Evolutionary conservation across 2,888 invertebrate species (phyloP).

Genomic region (Empis livida): DNA sequence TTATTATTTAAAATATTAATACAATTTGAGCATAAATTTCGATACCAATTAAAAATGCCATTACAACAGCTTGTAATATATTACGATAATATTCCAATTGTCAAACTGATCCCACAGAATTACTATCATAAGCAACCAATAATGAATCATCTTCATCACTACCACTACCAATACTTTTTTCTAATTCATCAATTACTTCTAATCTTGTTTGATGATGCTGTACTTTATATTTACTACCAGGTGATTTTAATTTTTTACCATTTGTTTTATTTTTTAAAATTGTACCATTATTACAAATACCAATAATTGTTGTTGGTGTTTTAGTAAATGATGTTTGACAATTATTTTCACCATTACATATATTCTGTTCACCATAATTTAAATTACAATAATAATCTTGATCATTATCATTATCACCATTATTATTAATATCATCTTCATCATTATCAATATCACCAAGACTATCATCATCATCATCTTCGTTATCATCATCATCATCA

Average conservation of each 20-base stretch:
- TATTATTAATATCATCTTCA: slow-evolving; percentile 16
- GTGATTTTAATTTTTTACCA: neutral
- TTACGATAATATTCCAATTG: slow-evolving; percentile 33
- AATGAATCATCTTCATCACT: slow-evolving; percentile 36
- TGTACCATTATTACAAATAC: neutral
- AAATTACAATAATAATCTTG: slow-evolving; percentile 17
- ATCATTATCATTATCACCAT: slow-evolving; percentile 19
- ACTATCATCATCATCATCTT: slow-evolving; percentile 20
- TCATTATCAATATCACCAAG: slow-evolving; percentile 14
- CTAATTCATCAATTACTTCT: slow-evolving; percentile 33
- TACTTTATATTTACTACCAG: slow-evolving; percentile 9
- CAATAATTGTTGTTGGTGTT: neutral
- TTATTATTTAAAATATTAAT: neutral
- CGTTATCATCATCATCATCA: slow-evolving; percentile 19
- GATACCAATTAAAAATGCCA: slow-evolving; percentile 29
- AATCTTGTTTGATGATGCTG: slow-evolving; percentile 26
- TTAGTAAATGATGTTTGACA: neutral
- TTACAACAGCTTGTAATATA: slow-evolving; percentile 29
- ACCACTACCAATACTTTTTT: slow-evolving; percentile 34
- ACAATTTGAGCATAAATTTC: slow-evolving; percentile 35
- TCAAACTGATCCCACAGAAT: slow-evolving; percentile 36
- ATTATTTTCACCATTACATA: slow-evolving; percentile 15
- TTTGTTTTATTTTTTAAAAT: neutral
- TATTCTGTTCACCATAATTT: slow-evolving; percentile 4
- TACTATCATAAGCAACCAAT: slow-evolving; percentile 33